A percentile compares a stretch with the other conserved stretches of the same genome.
phyloP scores from a whole-genome alignment of 2,113 vertebrate species.

The Tachycineta bicolor region DNA sequence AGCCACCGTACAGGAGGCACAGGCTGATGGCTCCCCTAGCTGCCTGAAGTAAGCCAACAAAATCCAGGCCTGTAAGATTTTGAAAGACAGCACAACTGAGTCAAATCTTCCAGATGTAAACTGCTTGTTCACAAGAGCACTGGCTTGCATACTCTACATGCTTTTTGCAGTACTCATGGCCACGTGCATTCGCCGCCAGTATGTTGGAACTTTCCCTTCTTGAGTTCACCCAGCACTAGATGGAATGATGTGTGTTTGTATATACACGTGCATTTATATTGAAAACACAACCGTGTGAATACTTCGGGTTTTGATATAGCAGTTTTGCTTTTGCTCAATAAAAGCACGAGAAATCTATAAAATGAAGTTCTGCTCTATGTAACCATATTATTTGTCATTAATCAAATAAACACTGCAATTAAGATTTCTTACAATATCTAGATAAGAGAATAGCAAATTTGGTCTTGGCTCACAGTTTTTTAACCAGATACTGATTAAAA shows the following conservation, averaged over 20 bases:
- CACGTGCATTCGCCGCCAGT: not conserved
- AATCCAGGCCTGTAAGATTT: not conserved
- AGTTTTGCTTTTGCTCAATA: not conserved
- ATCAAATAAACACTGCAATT: not conserved
- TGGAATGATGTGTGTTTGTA: not conserved
- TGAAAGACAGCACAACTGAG: not conserved
- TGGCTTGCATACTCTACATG: not conserved
- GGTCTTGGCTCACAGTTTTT: not conserved
- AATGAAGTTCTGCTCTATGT: not conserved
- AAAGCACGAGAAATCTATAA: not conserved
- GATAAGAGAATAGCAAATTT: not conserved
- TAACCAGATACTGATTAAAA: not conserved
- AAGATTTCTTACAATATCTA: not conserved
- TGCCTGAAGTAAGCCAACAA: not conserved
- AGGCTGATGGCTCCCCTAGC: not conserved
- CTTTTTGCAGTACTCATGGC: not conserved
- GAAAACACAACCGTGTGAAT: not conserved
- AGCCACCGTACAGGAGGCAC: not conserved
- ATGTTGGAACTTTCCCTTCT: not conserved
- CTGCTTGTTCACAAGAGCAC: not conserved
- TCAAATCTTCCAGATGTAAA: constrained; percentile 3
- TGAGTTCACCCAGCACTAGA: not conserved
- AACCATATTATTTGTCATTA: not conserved
- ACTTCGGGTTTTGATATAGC: not conserved
- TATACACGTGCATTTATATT: not conserved